A percentile compares a stretch with the other conserved stretches of the same genome.
These are phyloP conservation scores for Halichoeres trimaculatus DNA, from an alignment of 2,113 vertebrate species.

Conservation along the genomic window DNA sequence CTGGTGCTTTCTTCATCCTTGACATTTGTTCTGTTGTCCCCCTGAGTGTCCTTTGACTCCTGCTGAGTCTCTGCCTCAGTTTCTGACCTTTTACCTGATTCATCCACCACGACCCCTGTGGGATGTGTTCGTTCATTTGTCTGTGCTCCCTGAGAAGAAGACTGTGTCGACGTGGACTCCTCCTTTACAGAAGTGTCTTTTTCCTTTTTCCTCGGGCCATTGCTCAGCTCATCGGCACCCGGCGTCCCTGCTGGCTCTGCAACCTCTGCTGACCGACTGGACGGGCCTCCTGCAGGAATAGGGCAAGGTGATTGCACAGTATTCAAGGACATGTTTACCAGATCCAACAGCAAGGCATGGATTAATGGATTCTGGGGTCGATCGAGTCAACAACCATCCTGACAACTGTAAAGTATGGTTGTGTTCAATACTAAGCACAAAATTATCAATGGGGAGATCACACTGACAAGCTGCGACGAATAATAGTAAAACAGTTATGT, in stretches of 20 bases:
- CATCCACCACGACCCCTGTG: conserved; percentile 45
- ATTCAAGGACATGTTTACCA: background rate
- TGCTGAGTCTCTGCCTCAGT: conserved; percentile 29
- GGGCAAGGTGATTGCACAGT: conserved; percentile 10
- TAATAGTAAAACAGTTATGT: too few relatives aligned
- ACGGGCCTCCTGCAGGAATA: conserved; percentile 75
- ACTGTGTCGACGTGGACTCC: conserved; percentile 43
- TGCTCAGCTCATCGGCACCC: conserved; percentile 86
- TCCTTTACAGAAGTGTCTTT: conserved; percentile 79
- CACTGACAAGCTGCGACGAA: too few relatives aligned
- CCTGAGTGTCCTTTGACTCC: conserved; percentile 29
- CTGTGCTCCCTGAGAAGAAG: conserved; percentile 69
- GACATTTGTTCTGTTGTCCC: conserved; percentile 44
- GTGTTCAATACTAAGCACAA: background rate
- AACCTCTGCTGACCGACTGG: conserved; percentile 74
- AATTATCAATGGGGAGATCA: background rate
- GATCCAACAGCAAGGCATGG: background rate
- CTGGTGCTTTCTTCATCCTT: conserved; percentile 60
- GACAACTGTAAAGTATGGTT: background rate
- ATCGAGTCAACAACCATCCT: background rate
- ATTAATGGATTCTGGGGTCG: background rate
- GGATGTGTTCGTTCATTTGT: conserved; percentile 67
- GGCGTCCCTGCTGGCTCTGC: conserved; percentile 69
- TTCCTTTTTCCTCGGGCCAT: conserved; percentile 83
- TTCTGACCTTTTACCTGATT: conserved; percentile 45